Base-by-base conservation (phyloP, 1,140 invertebrate species). In the Trichonephila clavipes region DNA sequence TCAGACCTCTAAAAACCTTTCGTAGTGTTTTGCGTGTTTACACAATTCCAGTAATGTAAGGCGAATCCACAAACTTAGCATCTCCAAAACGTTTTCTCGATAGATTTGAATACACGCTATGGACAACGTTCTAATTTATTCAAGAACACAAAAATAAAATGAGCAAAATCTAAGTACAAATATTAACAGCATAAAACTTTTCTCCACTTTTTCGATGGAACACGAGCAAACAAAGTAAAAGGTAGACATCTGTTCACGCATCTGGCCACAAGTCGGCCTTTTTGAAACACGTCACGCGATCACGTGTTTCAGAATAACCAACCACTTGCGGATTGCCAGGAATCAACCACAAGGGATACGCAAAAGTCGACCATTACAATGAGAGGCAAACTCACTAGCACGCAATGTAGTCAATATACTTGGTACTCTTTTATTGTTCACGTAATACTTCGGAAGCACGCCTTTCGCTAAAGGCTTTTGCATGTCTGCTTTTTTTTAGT, bases 181-280 rank as follows among this genome's bases (percentile, higher is more conserved):
- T 24, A 58, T 7, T 18, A 85, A 85, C 81, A 44, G 28, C 21
- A 85, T 85, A 85, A 59, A 85, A 58, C 21, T 59, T 77, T 62
- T 10, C n/a, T 10, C 44, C 28, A 28, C 28, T 28, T 51, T 12
- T 61, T 24, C 82, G 24, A 24, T 34, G 58, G 40, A 40, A 88
- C 69, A 62, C 58, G 77, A 51, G 58, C 90, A 92, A 85, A 92
- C 90, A 92, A 85, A 90, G 24, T 90, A 90, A 34, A 90, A 82
- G 7, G 88, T 82, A 51, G 77, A 66, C 91, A 92, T 87, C 91
- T 92, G 91, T 61, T 83, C 85, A 87, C 83, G 83, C 91, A 92
- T 77, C 61, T 92, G 83, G 44, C 90, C 85, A 69, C 64, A 83
- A n/a, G 10, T 44, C 83, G 61, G 62, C 59, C 34, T 85, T 64